A percentile compares a stretch with the other conserved stretches of the same genome.
These are phyloP conservation scores for Empis stercorea DNA, from an alignment of 2,888 invertebrate species.

Conservation along the genomic window DNA sequence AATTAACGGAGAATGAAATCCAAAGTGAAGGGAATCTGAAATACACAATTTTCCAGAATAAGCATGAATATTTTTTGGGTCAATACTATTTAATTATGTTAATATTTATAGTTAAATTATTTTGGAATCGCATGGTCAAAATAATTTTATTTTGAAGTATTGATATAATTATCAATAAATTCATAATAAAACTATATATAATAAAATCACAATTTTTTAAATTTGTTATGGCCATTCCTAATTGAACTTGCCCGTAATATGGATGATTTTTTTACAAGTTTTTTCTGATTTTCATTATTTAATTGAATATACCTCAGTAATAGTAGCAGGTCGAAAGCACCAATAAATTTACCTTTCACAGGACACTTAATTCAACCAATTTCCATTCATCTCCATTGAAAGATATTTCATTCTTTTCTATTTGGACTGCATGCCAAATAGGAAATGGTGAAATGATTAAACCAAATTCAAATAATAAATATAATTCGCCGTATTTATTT, in stretches of 20 bases:
- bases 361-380: constrained; percentile 4
- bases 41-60: no score
- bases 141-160: not conserved
- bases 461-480: constrained; percentile 1
- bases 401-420: constrained; percentile 2
- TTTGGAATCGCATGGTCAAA: not conserved
- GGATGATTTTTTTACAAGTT: not conserved
- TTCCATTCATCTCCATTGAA: constrained; percentile 6
- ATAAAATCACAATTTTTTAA: not conserved
- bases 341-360: not conserved
- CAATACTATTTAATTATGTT: no score
- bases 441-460: not conserved
- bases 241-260: no score
- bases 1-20: no score
- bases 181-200: not conserved
- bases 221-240: no score
- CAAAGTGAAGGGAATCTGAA: no score
- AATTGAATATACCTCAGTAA: no score
- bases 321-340: not conserved
- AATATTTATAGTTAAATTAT: no score
- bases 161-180: not conserved
- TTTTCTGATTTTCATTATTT: not conserved
- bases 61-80: no score
- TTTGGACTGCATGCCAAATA: constrained; percentile 4
- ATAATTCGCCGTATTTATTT: not conserved